Evolutionary conservation across 2,797 vertebrate species (phyloP).

Genomic region (Anguilla megastoma): DNA sequence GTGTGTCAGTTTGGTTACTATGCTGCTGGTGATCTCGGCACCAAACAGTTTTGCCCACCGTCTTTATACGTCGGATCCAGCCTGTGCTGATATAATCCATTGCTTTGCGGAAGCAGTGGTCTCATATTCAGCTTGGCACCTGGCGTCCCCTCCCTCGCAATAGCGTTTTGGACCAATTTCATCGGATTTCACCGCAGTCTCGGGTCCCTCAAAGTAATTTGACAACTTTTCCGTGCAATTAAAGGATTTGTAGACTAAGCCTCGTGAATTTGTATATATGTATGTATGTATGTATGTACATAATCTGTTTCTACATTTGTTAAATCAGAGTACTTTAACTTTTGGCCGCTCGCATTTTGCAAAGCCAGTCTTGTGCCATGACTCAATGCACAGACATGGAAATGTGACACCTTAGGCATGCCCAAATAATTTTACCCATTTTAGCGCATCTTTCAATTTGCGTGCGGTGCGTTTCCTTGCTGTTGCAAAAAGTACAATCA

Average conservation of each 20-base stretch:
- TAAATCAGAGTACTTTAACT: neutral
- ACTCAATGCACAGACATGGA: neutral
- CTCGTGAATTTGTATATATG: neutral
- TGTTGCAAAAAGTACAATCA: conserved; percentile 9
- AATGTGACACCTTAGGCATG: neutral
- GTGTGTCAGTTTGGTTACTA: neutral
- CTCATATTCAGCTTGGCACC: neutral
- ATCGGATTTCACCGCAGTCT: neutral
- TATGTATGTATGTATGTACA: neutral
- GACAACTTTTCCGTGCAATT: neutral
- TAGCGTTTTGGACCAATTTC: neutral
- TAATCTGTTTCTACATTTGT: neutral
- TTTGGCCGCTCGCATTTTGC: neutral
- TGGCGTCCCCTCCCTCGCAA: neutral
- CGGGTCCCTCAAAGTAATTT: neutral
- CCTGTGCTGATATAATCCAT: neutral
- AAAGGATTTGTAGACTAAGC: neutral
- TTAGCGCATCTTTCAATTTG: neutral
- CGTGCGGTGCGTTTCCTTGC: conserved; percentile 33
- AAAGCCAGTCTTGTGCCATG: neutral
- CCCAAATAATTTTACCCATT: neutral
- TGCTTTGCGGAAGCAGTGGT: neutral
- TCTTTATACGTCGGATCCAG: neutral
- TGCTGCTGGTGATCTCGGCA: neutral
- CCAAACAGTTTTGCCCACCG: neutral